Evolutionary conservation across 2,113 vertebrate genomes (phyloP).

Genomic region (Rhinolophus sinicus): DNA sequence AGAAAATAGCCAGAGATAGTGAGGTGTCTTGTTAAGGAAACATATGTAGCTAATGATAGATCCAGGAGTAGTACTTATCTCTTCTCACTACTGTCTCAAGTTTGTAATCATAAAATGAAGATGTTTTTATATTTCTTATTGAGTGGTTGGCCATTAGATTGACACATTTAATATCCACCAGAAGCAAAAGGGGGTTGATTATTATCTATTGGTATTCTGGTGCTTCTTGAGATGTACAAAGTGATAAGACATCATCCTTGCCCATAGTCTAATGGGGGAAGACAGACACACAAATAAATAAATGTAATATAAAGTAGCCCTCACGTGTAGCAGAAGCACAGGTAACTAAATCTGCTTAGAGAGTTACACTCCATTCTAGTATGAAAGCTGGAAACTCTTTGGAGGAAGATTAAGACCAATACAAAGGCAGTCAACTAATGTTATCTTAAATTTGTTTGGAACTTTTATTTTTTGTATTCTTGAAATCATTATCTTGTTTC

Average conservation of each 20-base stretch:
- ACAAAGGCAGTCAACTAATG: neutral
- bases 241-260: neutral
- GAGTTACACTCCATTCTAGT: neutral
- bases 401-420: neutral
- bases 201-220: neutral
- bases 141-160: neutral
- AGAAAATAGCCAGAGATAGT: conserved; percentile 13
- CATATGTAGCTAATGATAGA: neutral
- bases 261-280: neutral
- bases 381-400: neutral
- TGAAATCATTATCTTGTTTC: conserved; percentile 46
- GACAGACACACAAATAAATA: neutral
- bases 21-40: neutral
- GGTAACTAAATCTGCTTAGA: neutral
- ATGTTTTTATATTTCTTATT: conserved; percentile 4
- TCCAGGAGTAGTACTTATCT: neutral
- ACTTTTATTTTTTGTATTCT: conserved; percentile 21
- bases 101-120: neutral
- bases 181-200: neutral
- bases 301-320: neutral
- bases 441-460: neutral
- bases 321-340: neutral
- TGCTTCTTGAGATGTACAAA: neutral
- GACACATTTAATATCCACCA: neutral
- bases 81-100: neutral